These are phyloP conservation scores for Paramormyrops kingsleyae DNA, from an alignment of 2,113 vertebrate species.

Conservation along the genomic window DNA sequence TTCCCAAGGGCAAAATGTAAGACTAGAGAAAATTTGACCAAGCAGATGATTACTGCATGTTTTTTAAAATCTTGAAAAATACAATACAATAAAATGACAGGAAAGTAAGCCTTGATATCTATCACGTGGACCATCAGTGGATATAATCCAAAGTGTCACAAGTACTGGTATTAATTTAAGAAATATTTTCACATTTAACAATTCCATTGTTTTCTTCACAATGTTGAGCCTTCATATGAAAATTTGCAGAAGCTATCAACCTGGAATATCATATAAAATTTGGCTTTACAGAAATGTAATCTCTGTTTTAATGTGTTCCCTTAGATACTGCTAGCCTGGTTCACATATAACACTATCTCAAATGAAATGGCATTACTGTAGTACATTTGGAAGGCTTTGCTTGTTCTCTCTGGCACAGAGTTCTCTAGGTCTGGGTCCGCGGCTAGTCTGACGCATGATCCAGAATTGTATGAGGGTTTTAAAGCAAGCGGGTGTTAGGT, in stretches of 20 bases:
- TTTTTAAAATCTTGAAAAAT: background rate
- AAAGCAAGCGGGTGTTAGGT: background rate
- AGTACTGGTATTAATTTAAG: background rate
- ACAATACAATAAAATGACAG: background rate
- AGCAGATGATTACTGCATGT: background rate
- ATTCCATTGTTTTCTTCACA: background rate
- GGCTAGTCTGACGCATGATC: background rate
- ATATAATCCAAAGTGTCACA: background rate
- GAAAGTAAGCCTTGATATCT: background rate
- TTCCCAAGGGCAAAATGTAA: background rate
- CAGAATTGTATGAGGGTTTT: background rate
- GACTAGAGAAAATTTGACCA: background rate
- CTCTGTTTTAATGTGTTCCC: background rate
- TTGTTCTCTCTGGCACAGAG: background rate
- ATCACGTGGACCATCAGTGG: background rate
- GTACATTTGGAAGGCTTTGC: background rate
- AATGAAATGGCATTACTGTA: background rate
- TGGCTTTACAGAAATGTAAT: background rate
- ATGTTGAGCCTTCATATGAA: background rate
- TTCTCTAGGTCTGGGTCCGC: background rate
- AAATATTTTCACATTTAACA: background rate
- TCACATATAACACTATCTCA: background rate
- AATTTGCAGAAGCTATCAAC: background rate
- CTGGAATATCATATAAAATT: background rate
- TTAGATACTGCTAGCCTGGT: background rate